Conservation (phyloP, 2,113 vertebrate species). For the Catharus fuscescens region DNA sequence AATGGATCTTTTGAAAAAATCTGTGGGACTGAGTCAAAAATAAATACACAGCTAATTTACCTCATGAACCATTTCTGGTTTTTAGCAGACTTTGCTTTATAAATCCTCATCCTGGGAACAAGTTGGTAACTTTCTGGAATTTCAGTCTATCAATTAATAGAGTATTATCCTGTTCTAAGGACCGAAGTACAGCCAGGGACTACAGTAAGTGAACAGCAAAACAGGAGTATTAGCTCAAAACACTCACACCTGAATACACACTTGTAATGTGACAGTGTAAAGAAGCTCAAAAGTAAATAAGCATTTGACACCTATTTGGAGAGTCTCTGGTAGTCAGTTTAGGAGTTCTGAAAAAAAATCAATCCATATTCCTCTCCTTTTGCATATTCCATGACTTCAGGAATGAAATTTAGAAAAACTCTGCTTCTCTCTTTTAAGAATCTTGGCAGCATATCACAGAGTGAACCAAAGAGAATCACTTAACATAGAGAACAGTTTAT, state of each 20-base stretch:
- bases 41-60: not conserved
- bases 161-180: not conserved
- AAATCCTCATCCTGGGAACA: not conserved
- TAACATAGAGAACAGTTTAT: slow-evolving; percentile 55
- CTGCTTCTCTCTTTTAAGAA: slow-evolving; percentile 11
- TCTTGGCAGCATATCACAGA: slow-evolving; percentile 21
- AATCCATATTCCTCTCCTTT: not conserved
- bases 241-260: not conserved
- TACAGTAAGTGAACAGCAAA: not conserved
- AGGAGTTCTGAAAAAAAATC: not conserved
- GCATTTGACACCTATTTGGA: slow-evolving; percentile 4
- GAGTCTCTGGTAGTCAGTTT: not conserved
- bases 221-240: not conserved
- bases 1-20: not conserved
- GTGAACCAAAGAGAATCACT: slow-evolving; percentile 27
- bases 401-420: not conserved
- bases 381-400: slow-evolving; percentile 9
- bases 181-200: not conserved
- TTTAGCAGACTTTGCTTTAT: not conserved
- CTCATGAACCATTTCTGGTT: not conserved
- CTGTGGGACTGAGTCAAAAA: not conserved
- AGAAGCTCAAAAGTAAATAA: slow-evolving; percentile 21
- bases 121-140: not conserved
- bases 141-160: not conserved
- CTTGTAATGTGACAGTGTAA: not conserved